Evolutionary conservation across 2,113 vertebrate species (phyloP), one percentile per base, ranked within the genome.

Genomic region (Talpa occidentalis): DNA sequence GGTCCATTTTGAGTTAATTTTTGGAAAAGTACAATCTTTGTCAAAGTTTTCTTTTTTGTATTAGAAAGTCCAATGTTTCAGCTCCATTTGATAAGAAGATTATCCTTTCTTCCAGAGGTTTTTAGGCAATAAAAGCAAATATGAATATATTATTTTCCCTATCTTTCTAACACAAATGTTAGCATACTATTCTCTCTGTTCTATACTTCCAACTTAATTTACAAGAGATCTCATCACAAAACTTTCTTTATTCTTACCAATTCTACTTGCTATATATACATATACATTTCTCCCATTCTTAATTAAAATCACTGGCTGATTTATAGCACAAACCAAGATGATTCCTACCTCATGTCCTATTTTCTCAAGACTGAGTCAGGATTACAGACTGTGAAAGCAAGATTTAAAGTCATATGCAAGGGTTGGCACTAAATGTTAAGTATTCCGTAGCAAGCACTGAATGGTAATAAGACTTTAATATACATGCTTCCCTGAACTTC

Each of bases 21-120:
- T 44, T 22, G 86, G 42, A 64, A 73, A 90, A 21, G 14, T 83
- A 6, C 26, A 69, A 78, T 86, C 59, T 95, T 24, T 85, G 5
- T 95, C 62, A 64, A 95, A 60, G 37, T 81, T 79, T 56, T 70
- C 60, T 47, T 52, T 93, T 94, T 91, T 40, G 37, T 40, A 93
- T 87, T 80, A 10, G 14, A 49, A 93, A 37, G 8, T 74, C 64
- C 37, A 83, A 72, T 76, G 11, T 67, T 76, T 72, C 74, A 72
- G 72, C 52, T 67, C 80, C 81, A 56, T 82, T 72, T 88, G 59
- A 67, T 70, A 69, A 35, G 56, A 69, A 35, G 49, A 52, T 72
- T 79, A 52, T 35, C 24, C 35, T 95, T 82, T 60, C 47, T 72
- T 59, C 59, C 42, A 85, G 59, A 70, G 32, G 26, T 49, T 78